Percentiles rank a stretch among this genome's conserved stretches.
Evolutionary conservation across 2,888 invertebrate genomes (phyloP).

Genomic region (Idaea dimidiata): DNA sequence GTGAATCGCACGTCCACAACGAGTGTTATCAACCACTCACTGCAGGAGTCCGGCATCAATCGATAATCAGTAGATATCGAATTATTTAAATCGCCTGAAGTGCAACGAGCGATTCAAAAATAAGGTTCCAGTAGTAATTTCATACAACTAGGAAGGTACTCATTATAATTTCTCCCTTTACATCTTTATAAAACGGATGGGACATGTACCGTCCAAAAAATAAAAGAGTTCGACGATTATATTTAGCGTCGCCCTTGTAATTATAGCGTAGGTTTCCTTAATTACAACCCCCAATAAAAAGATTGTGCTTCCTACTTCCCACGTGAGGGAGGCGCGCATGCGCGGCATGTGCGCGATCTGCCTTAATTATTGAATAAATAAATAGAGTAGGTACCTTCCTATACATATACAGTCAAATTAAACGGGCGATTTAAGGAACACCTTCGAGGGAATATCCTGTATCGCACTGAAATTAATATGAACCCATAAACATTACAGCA

Average conservation of each 20-base stretch:
- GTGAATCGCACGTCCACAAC: too few relatives aligned
- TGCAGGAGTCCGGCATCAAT: too few relatives aligned
- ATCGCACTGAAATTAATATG: background rate
- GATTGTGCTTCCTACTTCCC: constrained; percentile 76
- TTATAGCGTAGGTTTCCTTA: constrained; percentile 75
- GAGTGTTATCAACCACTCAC: too few relatives aligned
- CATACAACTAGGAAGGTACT: background rate
- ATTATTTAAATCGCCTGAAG: too few relatives aligned
- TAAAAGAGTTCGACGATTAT: constrained; percentile 74
- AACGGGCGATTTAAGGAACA: background rate
- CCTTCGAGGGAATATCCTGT: background rate
- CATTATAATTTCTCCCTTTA: constrained; percentile 32
- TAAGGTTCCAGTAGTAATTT: constrained; percentile 2
- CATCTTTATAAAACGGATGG: constrained; percentile 42
- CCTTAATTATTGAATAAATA: constrained; percentile 68
- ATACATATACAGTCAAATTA: background rate
- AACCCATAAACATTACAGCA: background rate
- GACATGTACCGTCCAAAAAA: constrained; percentile 50
- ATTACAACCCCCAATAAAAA: constrained; percentile 75
- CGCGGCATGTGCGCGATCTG: constrained; percentile 68
- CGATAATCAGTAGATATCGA: too few relatives aligned
- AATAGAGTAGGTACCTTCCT: constrained; percentile 8
- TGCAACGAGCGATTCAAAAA: too few relatives aligned
- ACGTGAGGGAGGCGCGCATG: constrained; percentile 56
- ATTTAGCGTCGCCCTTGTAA: constrained; percentile 79